Base-by-base conservation (phyloP, 1,140 invertebrate species). In the Chironomus tepperi region DNA sequence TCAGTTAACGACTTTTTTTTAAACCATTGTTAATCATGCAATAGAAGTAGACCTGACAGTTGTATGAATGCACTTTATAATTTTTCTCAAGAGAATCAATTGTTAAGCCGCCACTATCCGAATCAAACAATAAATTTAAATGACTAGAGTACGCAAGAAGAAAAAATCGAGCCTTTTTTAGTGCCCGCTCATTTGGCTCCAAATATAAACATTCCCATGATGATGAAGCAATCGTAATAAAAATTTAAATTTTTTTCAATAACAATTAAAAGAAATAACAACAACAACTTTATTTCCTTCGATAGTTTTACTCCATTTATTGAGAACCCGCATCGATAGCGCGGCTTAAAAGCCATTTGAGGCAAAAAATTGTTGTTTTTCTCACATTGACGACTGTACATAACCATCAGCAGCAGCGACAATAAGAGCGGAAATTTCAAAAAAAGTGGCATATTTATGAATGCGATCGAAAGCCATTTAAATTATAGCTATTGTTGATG, bases 21-120 rank as follows among this genome's bases (percentile, higher is more conserved):
- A n/a, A 34, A 34, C 24, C 24, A 34, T 34, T 34, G 24, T 34
- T 34, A 34, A 34, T 34, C 24, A 34, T 34, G 24, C 24, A 34
- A 34, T 34, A 34, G 24, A 34, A 34, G 5, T 34, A 34, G 24
- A 34, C 24, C 24, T 34, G 24, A n/a, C 47, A 57, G 47, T 57
- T 57, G 47, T n/a, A 57, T n/a, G 47, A 57, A 57, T 57, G 47
- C 47, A 57, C 47, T 57, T 57, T n/a, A 57, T 57, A n/a, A 57
- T 12, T 15, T n/a, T 57, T 47, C n/a, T 57, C 47, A 57, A 34
- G 24, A 34, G 24, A 34, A 34, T 34, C 24, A 34, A 34, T 34
- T 34, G 24, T 34, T 34, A 34, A n/a, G 12, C 47, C 47, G 47
- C 47, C 47, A 57, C 47, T 57, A 57, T 57, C n/a, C 47, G 47